Base-by-base conservation (phyloP, 1,140 invertebrate species). In the Oreohelix idahoensis region DNA sequence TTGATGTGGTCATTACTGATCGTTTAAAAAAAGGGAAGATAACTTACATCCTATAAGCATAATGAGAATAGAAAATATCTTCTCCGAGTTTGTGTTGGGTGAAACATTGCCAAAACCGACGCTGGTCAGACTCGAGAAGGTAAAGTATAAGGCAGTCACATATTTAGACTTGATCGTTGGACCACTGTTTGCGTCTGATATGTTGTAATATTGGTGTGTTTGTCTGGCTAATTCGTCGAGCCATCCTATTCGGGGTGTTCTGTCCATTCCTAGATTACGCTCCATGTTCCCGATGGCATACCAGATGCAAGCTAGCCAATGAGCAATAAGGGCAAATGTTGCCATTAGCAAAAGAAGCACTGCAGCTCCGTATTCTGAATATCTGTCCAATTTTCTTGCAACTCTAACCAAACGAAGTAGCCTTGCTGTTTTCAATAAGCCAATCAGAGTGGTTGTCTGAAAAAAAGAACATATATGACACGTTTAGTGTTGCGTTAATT, bases 261-360 rank as follows among this genome's bases (percentile, higher is more conserved):
- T 78, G 17, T 86, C 84, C 11, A 78, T 58, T 53, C 89, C 75
- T 70, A 88, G 84, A 76, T 88, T 89, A 49, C 94, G 94, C 92
- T 99, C 98, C 82, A 97, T 97, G 93, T 97, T 97, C 26, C 97
- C 98, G 86, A 99, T 99, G 10, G 98, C 98, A 92, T 99, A 99
- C 98, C 98, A 99, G 89, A 99, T 97, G 93, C 98, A 99, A 35
- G 98, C 98, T 89, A 99, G 94, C 98, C 98, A 99, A 94, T 99
- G 98, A 88, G 98, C 98, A 91, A 99, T 98, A 84, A 99, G 95
- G 53, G 98, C 97, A 94, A 99, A 99, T 69, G 97, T 97, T 84
- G 98, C 97, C 97, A 99, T 99, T 73, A 99, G 95, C 69, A 99
- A 95, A 83, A 99, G 94, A 77, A 99, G 94, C 80, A 99, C 98